Evolutionary conservation across 2,888 invertebrate genomes (phyloP).

Genomic region (Antheraea yamamai): DNA sequence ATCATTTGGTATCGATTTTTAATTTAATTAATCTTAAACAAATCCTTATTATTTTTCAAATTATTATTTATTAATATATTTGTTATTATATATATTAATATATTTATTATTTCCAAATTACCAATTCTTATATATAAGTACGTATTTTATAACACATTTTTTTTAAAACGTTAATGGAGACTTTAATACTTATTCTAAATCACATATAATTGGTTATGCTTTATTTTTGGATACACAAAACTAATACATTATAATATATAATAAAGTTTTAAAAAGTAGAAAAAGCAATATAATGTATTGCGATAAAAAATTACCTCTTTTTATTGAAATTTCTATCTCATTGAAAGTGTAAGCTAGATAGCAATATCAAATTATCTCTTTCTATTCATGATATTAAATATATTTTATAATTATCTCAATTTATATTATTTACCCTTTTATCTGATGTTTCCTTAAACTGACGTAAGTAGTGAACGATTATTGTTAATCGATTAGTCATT

Average conservation of each 20-base stretch:
- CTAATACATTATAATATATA: not conserved
- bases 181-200: slow-evolving; percentile 5
- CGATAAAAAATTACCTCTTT: not conserved
- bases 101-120: not conserved
- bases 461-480: not conserved
- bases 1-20: not conserved
- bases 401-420: not conserved
- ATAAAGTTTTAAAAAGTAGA: not conserved
- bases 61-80: too few species aligned
- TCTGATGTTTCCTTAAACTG: not conserved
- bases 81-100: too few species aligned
- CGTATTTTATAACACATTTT: not conserved
- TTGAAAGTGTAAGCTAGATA: too few species aligned
- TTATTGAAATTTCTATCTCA: not conserved
- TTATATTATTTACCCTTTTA: not conserved
- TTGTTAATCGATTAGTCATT: not conserved
- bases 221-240: not conserved
- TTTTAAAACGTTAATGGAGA: not conserved
- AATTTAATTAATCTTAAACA: not conserved
- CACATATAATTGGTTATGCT: not conserved
- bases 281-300: not conserved
- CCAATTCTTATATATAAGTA: not conserved
- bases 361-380: not conserved
- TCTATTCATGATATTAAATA: not conserved
- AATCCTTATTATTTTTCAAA: not conserved